Conservation (phyloP, 2,113 vertebrate genomes). For the Pao palembangensis region DNA sequence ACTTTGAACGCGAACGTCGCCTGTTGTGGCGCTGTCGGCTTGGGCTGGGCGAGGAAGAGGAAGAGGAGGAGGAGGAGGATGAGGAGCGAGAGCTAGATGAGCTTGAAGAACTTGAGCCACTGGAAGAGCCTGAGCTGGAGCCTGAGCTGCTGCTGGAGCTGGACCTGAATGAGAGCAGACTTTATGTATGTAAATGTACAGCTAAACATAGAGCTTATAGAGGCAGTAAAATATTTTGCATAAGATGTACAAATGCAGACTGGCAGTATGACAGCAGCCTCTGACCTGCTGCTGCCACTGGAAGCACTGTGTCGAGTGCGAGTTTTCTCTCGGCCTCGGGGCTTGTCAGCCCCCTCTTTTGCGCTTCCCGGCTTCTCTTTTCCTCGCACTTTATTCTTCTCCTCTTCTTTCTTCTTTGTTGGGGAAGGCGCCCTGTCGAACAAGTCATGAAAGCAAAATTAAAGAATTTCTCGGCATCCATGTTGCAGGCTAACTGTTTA, state of each 20-base stretch:
- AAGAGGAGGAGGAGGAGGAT: slow-evolving; percentile 83
- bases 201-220: background rate
- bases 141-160: slow-evolving; percentile 90
- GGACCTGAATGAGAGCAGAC: slow-evolving; percentile 35
- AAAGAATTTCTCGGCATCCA: background rate
- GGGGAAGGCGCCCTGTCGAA: slow-evolving; percentile 86
- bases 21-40: slow-evolving; percentile 85
- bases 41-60: slow-evolving; percentile 82
- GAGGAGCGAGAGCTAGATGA: slow-evolving; percentile 92
- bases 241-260: background rate
- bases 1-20: slow-evolving; percentile 90
- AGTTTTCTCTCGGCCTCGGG: slow-evolving; percentile 82
- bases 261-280: too few relatives aligned
- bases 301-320: slow-evolving; percentile 86
- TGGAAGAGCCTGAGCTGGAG: slow-evolving; percentile 89
- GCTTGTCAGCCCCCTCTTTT: slow-evolving; percentile 84
- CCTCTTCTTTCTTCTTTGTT: slow-evolving; percentile 88
- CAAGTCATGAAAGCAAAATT: background rate
- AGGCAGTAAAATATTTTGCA: background rate
- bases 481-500: background rate
- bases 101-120: slow-evolving; percentile 89
- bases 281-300: slow-evolving; percentile 87
- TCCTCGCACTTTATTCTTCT: slow-evolving; percentile 60
- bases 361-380: slow-evolving; percentile 78
- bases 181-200: background rate